These are phyloP conservation scores for Zele albiditarsus DNA, from an alignment of 2,888 invertebrate genomes.

Conservation along the genomic window DNA sequence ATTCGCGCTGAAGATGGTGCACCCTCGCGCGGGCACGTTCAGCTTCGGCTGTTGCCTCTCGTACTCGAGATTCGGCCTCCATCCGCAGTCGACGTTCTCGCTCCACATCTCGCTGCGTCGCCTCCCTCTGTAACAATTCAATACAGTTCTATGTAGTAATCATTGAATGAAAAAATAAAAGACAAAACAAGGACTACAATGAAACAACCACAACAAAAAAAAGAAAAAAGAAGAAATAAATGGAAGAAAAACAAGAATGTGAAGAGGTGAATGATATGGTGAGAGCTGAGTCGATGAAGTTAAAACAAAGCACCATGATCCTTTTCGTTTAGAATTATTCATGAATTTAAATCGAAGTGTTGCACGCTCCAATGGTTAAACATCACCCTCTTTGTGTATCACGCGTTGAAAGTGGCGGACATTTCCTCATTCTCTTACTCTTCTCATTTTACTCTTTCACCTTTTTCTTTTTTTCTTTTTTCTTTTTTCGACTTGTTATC, in stretches of 20 bases:
- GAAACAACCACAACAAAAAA: not conserved
- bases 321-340: constrained; percentile 63
- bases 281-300: constrained; percentile 31
- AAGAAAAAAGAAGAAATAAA: constrained; percentile 4
- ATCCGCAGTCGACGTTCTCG: constrained; percentile 72
- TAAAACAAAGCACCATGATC: constrained; percentile 51
- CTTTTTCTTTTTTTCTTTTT: not conserved
- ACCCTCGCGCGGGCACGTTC: constrained; percentile 71
- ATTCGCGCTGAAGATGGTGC: constrained; percentile 71
- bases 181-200: not conserved
- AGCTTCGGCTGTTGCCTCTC: constrained; percentile 71
- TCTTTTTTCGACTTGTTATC: constrained; percentile 9
- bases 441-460: constrained; percentile 18
- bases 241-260: constrained; percentile 5
- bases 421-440: not conserved
- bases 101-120: constrained; percentile 73
- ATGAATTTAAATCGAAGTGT: constrained; percentile 67
- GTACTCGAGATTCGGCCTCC: constrained; percentile 72
- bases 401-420: not conserved
- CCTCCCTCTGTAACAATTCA: constrained; percentile 77
- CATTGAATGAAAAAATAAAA: constrained; percentile 23
- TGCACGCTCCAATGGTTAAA: constrained; percentile 63
- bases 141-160: not conserved
- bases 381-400: constrained; percentile 16
- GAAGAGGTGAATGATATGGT: constrained; percentile 27